These are phyloP conservation scores for Margaritifera margaritifera DNA, from an alignment of 2,888 invertebrate species.

Conservation along the genomic window DNA sequence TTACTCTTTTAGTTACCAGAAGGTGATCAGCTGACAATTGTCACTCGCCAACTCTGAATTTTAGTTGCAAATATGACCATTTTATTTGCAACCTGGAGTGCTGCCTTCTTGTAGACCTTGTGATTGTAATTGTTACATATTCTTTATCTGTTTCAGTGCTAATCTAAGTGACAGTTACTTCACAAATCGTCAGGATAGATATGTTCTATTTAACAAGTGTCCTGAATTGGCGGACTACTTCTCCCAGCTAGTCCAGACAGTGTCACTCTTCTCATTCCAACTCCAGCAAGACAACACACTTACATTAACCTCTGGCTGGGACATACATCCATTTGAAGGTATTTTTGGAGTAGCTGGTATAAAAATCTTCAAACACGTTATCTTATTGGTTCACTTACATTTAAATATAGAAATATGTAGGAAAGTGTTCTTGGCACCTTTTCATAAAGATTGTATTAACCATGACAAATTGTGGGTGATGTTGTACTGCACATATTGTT, in stretches of 20 bases:
- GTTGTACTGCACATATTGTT: too few relatives aligned
- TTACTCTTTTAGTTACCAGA: too few relatives aligned
- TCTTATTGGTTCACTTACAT: too few relatives aligned
- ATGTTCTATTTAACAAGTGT: constrained; percentile 88
- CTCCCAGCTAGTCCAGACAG: constrained; percentile 81
- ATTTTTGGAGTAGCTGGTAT: constrained; percentile 9
- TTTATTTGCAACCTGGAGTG: not conserved
- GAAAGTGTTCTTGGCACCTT: too few relatives aligned
- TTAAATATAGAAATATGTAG: too few relatives aligned
- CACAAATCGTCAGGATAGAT: constrained; percentile 96
- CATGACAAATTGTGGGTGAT: too few relatives aligned
- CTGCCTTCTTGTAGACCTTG: not conserved
- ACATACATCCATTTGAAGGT: constrained; percentile 80
- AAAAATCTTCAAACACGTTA: not conserved
- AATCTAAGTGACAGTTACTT: constrained; percentile 99
- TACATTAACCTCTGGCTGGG: constrained; percentile 72
- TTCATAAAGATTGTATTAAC: too few relatives aligned
- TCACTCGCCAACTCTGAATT: not conserved
- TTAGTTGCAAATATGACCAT: not conserved
- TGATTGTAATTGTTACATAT: not conserved
- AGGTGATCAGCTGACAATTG: too few relatives aligned
- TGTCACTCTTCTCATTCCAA: constrained; percentile 79
- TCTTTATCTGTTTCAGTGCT: constrained; percentile 78
- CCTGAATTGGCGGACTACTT: constrained; percentile 87
- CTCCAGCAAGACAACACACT: constrained; percentile 73